These are phyloP conservation scores for Antennarius striatus DNA, from an alignment of 2,113 vertebrate species.

Conservation along the genomic window DNA sequence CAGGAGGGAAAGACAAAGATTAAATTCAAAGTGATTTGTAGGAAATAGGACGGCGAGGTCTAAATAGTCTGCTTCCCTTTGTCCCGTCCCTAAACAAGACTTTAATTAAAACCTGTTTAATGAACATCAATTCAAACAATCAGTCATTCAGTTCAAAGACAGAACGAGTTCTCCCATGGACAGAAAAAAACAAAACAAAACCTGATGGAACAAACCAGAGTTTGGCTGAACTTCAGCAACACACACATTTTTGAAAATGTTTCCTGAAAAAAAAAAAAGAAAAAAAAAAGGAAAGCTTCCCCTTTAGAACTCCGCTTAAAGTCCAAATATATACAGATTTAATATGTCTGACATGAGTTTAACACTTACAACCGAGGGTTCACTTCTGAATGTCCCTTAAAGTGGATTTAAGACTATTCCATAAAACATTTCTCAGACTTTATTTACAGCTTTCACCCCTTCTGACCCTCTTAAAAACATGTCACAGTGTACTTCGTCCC, in stretches of 20 bases:
- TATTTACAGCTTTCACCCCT: slow-evolving; percentile 48
- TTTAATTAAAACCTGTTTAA: too few relatives aligned
- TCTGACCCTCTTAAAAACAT: slow-evolving; percentile 39
- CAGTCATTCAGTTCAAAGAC: too few relatives aligned
- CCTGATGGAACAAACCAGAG: too few relatives aligned
- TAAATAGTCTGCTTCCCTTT: slow-evolving; percentile 19
- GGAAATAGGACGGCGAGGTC: slow-evolving; percentile 40
- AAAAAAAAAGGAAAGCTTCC: slow-evolving; percentile 49
- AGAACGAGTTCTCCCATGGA: not conserved
- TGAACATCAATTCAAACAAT: too few relatives aligned
- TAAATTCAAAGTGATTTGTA: slow-evolving; percentile 25
- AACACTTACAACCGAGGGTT: slow-evolving; percentile 37
- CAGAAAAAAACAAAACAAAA: slow-evolving; percentile 1
- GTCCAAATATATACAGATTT: slow-evolving; percentile 66
- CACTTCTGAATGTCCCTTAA: slow-evolving; percentile 22
- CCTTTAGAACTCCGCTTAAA: slow-evolving; percentile 23
- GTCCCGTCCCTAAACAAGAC: not conserved
- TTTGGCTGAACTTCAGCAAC: slow-evolving; percentile 46
- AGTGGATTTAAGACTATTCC: slow-evolving; percentile 17
- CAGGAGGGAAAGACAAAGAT: slow-evolving; percentile 34
- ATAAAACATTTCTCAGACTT: slow-evolving; percentile 47
- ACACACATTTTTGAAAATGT: slow-evolving; percentile 43
- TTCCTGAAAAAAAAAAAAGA: slow-evolving; percentile 26
- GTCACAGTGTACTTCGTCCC: slow-evolving; percentile 65
- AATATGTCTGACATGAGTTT: slow-evolving; percentile 24